These are phyloP conservation scores for Axinella damicornis DNA, from an alignment of 37 sponge, comb jelly and placozoan species.

Conservation along the genomic window DNA sequence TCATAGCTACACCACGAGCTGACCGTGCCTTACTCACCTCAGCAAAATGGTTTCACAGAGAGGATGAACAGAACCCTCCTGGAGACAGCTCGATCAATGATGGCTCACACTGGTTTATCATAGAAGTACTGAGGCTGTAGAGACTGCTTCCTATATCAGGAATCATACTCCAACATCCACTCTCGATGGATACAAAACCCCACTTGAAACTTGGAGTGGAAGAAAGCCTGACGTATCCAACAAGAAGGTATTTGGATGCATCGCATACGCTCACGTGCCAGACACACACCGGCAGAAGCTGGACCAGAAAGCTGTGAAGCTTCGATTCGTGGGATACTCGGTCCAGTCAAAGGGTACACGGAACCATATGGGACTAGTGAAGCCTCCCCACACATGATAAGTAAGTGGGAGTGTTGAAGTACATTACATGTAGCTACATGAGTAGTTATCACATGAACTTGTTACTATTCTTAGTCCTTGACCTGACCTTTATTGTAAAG, in stretches of 20 bases:
- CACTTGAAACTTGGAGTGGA: conserved; percentile 54
- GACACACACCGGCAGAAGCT: no score
- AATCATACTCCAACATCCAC: conserved; percentile 59
- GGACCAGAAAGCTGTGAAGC: conserved; percentile 54
- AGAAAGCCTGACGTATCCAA: conserved; percentile 44
- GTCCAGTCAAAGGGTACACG: conserved; percentile 51
- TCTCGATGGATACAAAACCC: conserved; percentile 21
- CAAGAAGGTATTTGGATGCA: conserved; percentile 61
- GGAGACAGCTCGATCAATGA: conserved; percentile 65
- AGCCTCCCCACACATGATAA: no score
- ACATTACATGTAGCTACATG: no score
- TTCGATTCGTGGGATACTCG: conserved; percentile 52
- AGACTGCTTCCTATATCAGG: conserved; percentile 42
- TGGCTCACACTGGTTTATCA: conserved; percentile 52
- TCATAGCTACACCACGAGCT: conserved; percentile 51
- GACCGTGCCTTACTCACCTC: conserved; percentile 57
- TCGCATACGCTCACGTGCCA: conserved; percentile 42
- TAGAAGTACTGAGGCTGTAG: conserved; percentile 51
- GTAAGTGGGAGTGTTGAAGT: no score
- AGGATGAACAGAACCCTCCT: conserved; percentile 55
- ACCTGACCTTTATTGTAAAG: no score
- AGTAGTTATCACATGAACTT: no score
- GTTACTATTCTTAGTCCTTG: no score
- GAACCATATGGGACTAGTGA: no score
- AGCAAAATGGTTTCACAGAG: conserved; percentile 64